These are phyloP conservation scores for Brachionus sp. DNA, from an alignment of 1,140 invertebrate genomes.

Conservation along the genomic window DNA sequence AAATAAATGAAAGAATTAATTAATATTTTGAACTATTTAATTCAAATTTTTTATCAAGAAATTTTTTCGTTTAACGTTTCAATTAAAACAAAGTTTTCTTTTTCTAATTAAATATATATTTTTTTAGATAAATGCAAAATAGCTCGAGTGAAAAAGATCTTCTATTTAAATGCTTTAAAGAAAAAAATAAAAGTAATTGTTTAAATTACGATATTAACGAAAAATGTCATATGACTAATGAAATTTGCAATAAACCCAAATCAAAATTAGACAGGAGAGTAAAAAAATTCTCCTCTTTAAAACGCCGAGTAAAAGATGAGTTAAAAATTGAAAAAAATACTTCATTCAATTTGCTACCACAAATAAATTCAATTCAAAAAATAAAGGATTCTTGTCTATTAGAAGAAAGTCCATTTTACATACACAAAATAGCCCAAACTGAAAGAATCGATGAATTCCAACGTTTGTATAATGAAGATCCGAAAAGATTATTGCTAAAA, in stretches of 20 bases:
- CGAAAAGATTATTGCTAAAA: slow-evolving; percentile 66
- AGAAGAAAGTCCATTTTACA: slow-evolving; percentile 45
- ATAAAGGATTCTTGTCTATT: slow-evolving; percentile 12
- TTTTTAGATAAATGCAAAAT: neutral
- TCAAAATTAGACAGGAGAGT: neutral
- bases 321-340: neutral
- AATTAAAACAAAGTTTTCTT: too few species aligned
- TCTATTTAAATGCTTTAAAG: neutral
- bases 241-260: neutral
- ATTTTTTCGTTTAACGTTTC: too few species aligned
- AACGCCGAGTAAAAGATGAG: neutral
- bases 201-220: neutral
- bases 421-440: slow-evolving; percentile 66
- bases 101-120: too few species aligned
- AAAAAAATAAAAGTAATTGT: neutral
- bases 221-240: neutral
- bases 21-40: too few species aligned
- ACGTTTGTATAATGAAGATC: slow-evolving; percentile 68
- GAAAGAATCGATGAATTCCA: slow-evolving; percentile 76
- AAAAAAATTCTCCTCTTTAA: neutral
- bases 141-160: neutral
- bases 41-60: too few species aligned
- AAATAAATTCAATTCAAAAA: neutral
- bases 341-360: neutral
- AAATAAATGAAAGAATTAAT: too few species aligned